Evolutionary conservation across 1,140 invertebrate genomes (phyloP).

Genomic region (Drosophila melanogaster): Release_6_plus_ISO1_MT NT_037436.4:10836501-10837000

Average conservation of each 20-base stretch:
- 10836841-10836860: conserved; percentile 51
- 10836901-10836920: background rate
- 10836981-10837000: conserved; percentile 39
- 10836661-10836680: background rate
- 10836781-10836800: conserved; percentile 51
- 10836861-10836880: conserved; percentile 76
- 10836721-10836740: conserved; percentile 23
- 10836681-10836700: conserved; percentile 31
- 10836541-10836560: background rate
- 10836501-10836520: conserved; percentile 27
- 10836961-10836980: conserved; percentile 75
- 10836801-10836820: background rate
- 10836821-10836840: conserved; percentile 30
- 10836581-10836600: background rate
- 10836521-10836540: conserved; percentile 31
- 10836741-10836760: conserved; percentile 39
- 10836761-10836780: conserved; percentile 75
- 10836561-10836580: background rate
- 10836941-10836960: conserved; percentile 14
- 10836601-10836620: conserved; percentile 28
- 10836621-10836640: background rate
- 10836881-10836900: conserved; percentile 43
- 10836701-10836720: conserved; percentile 13
- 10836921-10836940: background rate
- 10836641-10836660: conserved; percentile 4